Percentiles rank a stretch among this genome's conserved stretches.
These are phyloP conservation scores for Drosophila acutilabella DNA, from an alignment of 2,888 invertebrate genomes.

Conservation along the genomic window DNA sequence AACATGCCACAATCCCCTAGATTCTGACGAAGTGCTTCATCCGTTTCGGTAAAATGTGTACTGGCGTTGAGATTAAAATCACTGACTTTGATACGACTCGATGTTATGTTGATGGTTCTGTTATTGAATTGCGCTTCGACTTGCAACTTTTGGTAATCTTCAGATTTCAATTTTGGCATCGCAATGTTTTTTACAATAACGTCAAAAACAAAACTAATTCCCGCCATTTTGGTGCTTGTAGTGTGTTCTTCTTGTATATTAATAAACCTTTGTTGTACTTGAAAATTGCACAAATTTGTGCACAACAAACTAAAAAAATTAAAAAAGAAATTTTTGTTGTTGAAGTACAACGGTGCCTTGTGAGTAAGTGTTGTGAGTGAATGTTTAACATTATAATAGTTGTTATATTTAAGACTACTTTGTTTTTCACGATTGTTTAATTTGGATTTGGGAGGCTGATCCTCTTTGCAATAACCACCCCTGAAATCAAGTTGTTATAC, in stretches of 20 bases:
- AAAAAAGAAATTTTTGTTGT: constrained; percentile 2
- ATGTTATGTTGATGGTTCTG: constrained; percentile 57
- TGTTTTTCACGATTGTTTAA: too few species aligned
- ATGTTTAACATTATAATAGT: background rate
- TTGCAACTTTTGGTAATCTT: constrained; percentile 49
- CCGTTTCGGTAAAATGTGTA: background rate
- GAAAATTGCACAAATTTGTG: background rate
- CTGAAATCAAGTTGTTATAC: too few species aligned
- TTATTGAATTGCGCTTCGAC: constrained; percentile 64
- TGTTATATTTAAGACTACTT: too few species aligned
- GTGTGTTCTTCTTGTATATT: background rate
- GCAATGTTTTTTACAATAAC: constrained; percentile 64
- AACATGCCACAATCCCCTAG: constrained; percentile 64
- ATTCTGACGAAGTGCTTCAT: constrained; percentile 41
- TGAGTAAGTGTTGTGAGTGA: constrained; percentile 8
- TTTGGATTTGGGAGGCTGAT: too few species aligned
- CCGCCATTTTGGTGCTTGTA: background rate
- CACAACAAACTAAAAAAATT: background rate
- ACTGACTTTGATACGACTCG: constrained; percentile 72
- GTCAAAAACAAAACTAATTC: constrained; percentile 64
- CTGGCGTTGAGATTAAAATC: constrained; percentile 59
- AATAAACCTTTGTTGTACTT: constrained; percentile 7
- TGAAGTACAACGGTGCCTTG: constrained; percentile 13
- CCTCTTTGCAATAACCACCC: too few species aligned
- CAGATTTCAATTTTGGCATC: constrained; percentile 20